Percentiles rank a stretch among this genome's conserved stretches.
Evolutionary conservation across 1,140 invertebrate genomes (phyloP).

Genomic region (Drosophila erecta): DNA sequence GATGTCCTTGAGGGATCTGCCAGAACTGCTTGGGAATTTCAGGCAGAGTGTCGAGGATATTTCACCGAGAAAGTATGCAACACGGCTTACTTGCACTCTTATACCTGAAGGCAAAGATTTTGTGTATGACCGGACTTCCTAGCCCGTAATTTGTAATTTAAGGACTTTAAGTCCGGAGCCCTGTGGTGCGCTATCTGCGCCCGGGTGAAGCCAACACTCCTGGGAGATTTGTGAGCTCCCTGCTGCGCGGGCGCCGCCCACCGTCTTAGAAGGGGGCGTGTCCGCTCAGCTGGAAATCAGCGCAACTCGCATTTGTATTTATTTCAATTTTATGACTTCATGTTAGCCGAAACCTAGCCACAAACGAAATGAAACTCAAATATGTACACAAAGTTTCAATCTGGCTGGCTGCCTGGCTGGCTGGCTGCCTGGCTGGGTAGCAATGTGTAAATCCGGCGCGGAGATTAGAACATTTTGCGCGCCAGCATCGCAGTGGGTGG

Average conservation of each 20-base stretch:
- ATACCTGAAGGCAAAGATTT: neutral
- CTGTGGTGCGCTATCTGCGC: slow-evolving; percentile 2
- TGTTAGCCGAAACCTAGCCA: slow-evolving; percentile 73
- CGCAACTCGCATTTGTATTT: slow-evolving; percentile 73
- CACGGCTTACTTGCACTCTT: neutral
- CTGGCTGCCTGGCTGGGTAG: neutral
- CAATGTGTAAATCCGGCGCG: slow-evolving; percentile 62
- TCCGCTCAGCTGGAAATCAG: slow-evolving; percentile 65
- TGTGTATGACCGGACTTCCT: neutral
- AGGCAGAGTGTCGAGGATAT: neutral
- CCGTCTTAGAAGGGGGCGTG: slow-evolving; percentile 47
- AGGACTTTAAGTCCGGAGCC: neutral
- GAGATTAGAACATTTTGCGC: slow-evolving; percentile 76
- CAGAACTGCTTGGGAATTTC: slow-evolving; percentile 58
- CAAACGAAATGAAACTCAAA: slow-evolving; percentile 82
- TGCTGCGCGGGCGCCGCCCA: slow-evolving; percentile 19
- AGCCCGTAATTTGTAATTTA: slow-evolving; percentile 19
- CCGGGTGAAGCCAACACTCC: slow-evolving; percentile 41
- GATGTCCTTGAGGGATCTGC: neutral
- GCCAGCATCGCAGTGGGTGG: slow-evolving; percentile 56
- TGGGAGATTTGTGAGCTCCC: slow-evolving; percentile 54
- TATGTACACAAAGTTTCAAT: slow-evolving; percentile 80
- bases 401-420: slow-evolving; percentile 18
- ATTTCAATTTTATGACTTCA: slow-evolving; percentile 83
- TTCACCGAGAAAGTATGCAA: slow-evolving; percentile 5